Conservation (phyloP, 2,888 invertebrate species). For the Cataglyphis cursor region DNA sequence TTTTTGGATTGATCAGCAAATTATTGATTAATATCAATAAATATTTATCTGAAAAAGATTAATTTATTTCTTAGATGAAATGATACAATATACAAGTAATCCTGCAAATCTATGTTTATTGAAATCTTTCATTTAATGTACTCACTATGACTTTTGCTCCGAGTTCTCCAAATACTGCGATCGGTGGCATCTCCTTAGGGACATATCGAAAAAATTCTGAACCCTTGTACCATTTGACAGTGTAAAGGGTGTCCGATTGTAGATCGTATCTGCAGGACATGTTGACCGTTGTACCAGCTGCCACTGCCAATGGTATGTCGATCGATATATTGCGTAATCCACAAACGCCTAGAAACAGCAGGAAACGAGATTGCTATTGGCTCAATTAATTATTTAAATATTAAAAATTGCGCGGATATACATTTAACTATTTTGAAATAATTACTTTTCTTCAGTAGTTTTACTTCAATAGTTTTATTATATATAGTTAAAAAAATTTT, state of each 20-base stretch:
- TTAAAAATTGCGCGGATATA: background rate
- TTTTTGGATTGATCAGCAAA: background rate
- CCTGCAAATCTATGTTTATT: background rate
- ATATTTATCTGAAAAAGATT: constrained; percentile 1
- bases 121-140: constrained; percentile 76
- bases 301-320: constrained; percentile 91
- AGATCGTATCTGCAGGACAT: constrained; percentile 92
- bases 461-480: too few species aligned
- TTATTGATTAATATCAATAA: constrained; percentile 4
- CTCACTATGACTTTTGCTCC: constrained; percentile 92
- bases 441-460: background rate
- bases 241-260: constrained; percentile 92
- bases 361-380: background rate
- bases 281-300: constrained; percentile 91
- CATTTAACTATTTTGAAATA: background rate
- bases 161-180: constrained; percentile 91
- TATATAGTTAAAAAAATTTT: background rate
- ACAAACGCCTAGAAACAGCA: constrained; percentile 78
- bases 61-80: background rate
- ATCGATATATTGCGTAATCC: constrained; percentile 91
- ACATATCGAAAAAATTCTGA: constrained; percentile 93
- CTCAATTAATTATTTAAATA: background rate
- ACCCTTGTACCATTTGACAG: constrained; percentile 94
- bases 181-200: constrained; percentile 93
- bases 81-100: background rate